Evolutionary conservation across 2,113 vertebrate genomes (phyloP).

Genomic region (Phasianus colchicus): DNA sequence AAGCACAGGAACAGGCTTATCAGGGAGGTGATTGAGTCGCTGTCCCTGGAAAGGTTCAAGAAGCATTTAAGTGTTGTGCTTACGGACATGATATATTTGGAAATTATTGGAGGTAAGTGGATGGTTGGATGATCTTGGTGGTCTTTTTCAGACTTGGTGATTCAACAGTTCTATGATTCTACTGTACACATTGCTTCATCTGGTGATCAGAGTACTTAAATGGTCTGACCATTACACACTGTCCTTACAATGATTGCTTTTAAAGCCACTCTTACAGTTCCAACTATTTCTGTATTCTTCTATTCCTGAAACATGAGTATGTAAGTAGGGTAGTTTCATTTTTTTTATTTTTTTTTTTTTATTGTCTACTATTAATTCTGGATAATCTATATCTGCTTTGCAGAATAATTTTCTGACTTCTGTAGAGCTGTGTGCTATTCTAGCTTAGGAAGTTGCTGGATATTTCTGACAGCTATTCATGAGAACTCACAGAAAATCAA

Average conservation of each 20-base stretch:
- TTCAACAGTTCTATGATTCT: not conserved
- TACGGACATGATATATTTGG: too few species aligned
- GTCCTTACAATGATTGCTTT: not conserved
- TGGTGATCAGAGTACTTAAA: not conserved
- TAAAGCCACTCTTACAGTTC: not conserved
- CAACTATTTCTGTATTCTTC: not conserved
- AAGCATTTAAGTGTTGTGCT: too few species aligned
- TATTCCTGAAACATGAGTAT: not conserved
- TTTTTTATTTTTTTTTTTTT: not conserved
- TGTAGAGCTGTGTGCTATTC: not conserved
- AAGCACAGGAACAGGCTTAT: too few species aligned
- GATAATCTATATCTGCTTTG: not conserved
- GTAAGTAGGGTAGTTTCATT: not conserved
- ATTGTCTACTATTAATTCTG: not conserved
- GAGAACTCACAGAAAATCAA: not conserved
- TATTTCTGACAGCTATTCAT: not conserved
- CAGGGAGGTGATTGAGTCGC: too few species aligned
- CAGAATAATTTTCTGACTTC: not conserved
- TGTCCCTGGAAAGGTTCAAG: too few species aligned
- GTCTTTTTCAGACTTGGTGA: too few species aligned
- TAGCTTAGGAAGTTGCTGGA: not conserved
- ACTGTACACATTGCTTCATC: not conserved
- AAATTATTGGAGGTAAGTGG: too few species aligned
- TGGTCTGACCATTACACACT: not conserved
- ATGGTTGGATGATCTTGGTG: too few species aligned